Percentiles rank a stretch among this genome's conserved stretches.
phyloP scores from a whole-genome alignment of 1,140 invertebrate species.

The Drosophila hydei region DNA sequence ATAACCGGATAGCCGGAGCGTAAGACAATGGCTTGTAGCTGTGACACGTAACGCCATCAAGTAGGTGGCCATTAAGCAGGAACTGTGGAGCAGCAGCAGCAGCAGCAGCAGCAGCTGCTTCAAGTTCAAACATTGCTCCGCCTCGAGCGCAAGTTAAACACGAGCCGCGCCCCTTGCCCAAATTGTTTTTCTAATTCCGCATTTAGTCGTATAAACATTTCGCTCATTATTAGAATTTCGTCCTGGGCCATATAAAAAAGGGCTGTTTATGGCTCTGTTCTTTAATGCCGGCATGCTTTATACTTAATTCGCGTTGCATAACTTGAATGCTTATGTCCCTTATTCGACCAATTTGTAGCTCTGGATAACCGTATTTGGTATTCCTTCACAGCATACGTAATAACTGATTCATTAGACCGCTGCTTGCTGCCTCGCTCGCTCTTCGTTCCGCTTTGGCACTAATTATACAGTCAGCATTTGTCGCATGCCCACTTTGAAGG shows the following conservation, averaged over 20 bases:
- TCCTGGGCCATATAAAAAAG: background rate
- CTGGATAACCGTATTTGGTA: background rate
- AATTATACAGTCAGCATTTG: constrained; percentile 19
- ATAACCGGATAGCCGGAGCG: background rate
- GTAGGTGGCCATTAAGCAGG: constrained; percentile 46
- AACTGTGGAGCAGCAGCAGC: no score
- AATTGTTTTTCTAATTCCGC: constrained; percentile 39
- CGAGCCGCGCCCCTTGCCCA: constrained; percentile 11
- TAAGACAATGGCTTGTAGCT: constrained; percentile 44
- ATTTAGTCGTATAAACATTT: constrained; percentile 36
- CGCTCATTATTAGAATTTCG: constrained; percentile 19
- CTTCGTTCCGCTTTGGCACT: constrained; percentile 4
- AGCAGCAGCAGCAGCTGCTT: constrained; percentile 32
- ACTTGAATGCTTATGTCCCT: background rate
- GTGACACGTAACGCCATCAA: constrained; percentile 52
- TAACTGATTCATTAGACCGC: constrained; percentile 10
- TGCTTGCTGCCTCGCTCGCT: constrained; percentile 1
- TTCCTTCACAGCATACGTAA: background rate
- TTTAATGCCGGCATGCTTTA: constrained; percentile 2
- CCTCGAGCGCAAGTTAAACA: constrained; percentile 34
- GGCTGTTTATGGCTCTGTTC: background rate
- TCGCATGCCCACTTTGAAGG: constrained; percentile 4
- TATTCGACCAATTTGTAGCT: background rate
- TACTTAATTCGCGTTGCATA: background rate
- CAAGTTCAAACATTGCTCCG: constrained; percentile 17